phyloP scores from a whole-genome alignment of 1,140 invertebrate species.

The Carposina sasakii region DNA sequence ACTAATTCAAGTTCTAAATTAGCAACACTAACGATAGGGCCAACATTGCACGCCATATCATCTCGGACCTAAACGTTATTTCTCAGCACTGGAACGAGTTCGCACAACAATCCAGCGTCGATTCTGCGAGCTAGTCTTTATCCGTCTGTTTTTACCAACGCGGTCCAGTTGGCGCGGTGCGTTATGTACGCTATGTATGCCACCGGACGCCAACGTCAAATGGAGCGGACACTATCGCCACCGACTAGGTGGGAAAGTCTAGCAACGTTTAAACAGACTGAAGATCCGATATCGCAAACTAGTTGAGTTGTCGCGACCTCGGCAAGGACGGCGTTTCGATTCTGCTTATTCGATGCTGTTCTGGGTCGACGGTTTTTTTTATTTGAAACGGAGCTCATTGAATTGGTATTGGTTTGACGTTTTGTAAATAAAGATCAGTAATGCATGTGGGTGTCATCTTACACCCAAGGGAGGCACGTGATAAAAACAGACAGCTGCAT shows the following conservation, averaged over 20 bases:
- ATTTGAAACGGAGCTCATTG: slow-evolving; percentile 40
- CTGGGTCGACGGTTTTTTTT: slow-evolving; percentile 52
- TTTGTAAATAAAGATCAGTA: no score
- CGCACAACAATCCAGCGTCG: slow-evolving; percentile 1
- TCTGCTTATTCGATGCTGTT: slow-evolving; percentile 52
- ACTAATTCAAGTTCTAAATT: no score
- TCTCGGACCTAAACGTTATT: no score
- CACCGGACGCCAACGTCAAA: slow-evolving; percentile 59
- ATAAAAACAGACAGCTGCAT: no score
- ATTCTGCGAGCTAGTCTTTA: slow-evolving; percentile 32
- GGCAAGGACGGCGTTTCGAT: slow-evolving; percentile 56
- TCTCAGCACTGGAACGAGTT: no score
- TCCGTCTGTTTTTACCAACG: slow-evolving; percentile 58
- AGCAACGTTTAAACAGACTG: not conserved
- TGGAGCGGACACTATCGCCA: slow-evolving; percentile 51
- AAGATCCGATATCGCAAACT: slow-evolving; percentile 16
- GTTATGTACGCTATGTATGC: slow-evolving; percentile 65
- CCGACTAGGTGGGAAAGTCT: slow-evolving; percentile 36
- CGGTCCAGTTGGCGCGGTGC: slow-evolving; percentile 57
- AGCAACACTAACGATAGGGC: not conserved
- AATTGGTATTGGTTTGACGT: no score
- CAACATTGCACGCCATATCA: not conserved
- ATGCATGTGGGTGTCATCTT: no score
- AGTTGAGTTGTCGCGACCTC: slow-evolving; percentile 38
- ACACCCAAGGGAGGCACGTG: no score